These are phyloP conservation scores for Mythimna albipuncta DNA, from an alignment of 2,888 invertebrate species.

Conservation along the genomic window DNA sequence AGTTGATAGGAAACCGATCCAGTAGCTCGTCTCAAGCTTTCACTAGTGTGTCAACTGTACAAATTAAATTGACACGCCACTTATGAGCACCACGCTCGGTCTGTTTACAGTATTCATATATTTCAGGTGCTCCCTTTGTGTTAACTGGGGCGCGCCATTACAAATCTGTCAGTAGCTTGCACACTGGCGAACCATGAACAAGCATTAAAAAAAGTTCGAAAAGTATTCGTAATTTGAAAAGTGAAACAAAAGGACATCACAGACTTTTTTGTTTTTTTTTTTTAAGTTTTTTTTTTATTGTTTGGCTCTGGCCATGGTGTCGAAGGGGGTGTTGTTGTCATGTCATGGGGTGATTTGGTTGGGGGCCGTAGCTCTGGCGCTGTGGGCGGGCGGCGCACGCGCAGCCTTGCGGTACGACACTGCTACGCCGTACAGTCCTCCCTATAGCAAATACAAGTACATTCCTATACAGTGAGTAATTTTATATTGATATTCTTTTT, in stretches of 20 bases:
- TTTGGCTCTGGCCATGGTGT: constrained; percentile 71
- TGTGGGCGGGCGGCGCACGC: constrained; percentile 81
- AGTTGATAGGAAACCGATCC: constrained; percentile 43
- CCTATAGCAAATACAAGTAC: constrained; percentile 80
- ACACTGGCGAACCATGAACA: constrained; percentile 75
- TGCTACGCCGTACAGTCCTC: constrained; percentile 85
- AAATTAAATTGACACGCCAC: constrained; percentile 86
- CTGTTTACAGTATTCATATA: constrained; percentile 87
- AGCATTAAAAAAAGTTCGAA: constrained; percentile 42
- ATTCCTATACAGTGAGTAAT: constrained; percentile 85
- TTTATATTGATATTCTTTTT: neutral
- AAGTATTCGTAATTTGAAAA: constrained; percentile 45
- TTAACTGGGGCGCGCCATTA: constrained; percentile 80
- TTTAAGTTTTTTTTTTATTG: constrained; percentile 32
- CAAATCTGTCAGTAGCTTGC: constrained; percentile 78
- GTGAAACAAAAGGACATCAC: constrained; percentile 47
- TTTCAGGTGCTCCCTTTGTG: constrained; percentile 80
- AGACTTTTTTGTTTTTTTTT: constrained; percentile 10
- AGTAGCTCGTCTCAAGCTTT: constrained; percentile 64
- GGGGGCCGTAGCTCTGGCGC: constrained; percentile 75
- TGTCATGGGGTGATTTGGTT: constrained; percentile 80
- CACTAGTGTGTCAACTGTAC: constrained; percentile 71
- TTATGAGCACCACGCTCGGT: constrained; percentile 75
- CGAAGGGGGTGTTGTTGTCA: constrained; percentile 75
- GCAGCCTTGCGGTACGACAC: constrained; percentile 82